Base-by-base conservation (phyloP, 2,888 invertebrate species). In the Nemotelus pantherinus region DNA sequence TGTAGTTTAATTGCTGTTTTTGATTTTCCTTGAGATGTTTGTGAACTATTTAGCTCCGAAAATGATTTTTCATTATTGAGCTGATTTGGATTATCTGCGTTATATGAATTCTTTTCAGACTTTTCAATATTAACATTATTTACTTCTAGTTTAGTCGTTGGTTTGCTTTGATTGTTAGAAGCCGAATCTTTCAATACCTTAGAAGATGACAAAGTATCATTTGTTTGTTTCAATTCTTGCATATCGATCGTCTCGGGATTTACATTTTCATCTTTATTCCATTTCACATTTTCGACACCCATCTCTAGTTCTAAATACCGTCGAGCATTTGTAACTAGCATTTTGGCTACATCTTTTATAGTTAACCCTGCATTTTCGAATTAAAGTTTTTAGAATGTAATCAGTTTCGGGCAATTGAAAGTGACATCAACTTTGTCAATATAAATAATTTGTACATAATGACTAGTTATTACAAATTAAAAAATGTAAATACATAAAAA, bases 241-340 rank as follows among this genome's bases (percentile, higher is more conserved):
- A 25, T 25, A 25, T 25, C 25, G 25, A 25, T 25, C 25, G 25
- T 25, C 9, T 57, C 63, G 5, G 5, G 7, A 63, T 25, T 41
- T 2, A 63, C 41, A 45, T 65, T 2, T 44, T 72, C 58, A 72
- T 44, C 25, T 45, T 65, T 87, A 81, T 85, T 88, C 94, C 94
- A 95, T 81, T 92, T 91, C 45, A 94, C 91, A 81, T 91, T 90
- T 41, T 88, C 88, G 3, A 93, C 89, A 2, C 94, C 94, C 80
- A 95, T 90, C 88, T 95, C 94, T 82, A 90, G 89, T 86, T 93
- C 89, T 48, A 93, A 87, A 87, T 90, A 86, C 63, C 89, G 89
- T 83, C 95, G 91, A 45, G 97, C 96, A 87, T 96, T 95, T 39
- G 88, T 84, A 41, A 96, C 92, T 41, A 98, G 88, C 81, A 94